Percentiles rank a stretch among this genome's conserved stretches.
phyloP scores from a whole-genome alignment of 1,140 invertebrate species.

The Chelonus insularis region DNA sequence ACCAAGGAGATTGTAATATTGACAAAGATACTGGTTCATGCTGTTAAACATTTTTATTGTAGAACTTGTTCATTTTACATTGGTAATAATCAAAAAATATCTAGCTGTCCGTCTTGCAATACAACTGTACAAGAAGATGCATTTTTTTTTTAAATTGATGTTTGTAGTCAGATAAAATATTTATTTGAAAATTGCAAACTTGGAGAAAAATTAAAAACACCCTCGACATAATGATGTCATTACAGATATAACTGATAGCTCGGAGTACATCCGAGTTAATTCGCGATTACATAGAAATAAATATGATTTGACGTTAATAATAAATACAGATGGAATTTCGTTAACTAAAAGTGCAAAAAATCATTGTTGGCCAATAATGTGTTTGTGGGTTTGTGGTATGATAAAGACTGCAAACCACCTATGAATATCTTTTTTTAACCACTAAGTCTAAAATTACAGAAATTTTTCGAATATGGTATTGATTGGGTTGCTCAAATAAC shows the following conservation, averaged over 20 bases:
- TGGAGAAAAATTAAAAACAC: too few species aligned
- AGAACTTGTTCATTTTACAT: conserved; percentile 24
- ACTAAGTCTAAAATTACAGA: conserved; percentile 29
- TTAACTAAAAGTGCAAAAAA: conserved; percentile 27
- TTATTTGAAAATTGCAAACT: too few species aligned
- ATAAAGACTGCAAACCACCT: conserved; percentile 21
- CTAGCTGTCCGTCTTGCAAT: conserved; percentile 19
- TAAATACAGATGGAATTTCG: too few species aligned
- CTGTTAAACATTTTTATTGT: conserved; percentile 32
- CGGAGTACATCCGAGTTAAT: too few species aligned
- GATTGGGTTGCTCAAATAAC: conserved; percentile 31
- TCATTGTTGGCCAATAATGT: conserved; percentile 33
- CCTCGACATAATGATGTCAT: too few species aligned
- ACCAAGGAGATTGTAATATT: conserved; percentile 16
- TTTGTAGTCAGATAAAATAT: too few species aligned
- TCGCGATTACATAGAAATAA: too few species aligned
- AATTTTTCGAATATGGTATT: conserved; percentile 30
- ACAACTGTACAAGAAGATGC: too few species aligned
- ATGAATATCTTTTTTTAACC: conserved; percentile 35
- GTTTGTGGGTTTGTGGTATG: conserved; percentile 30
- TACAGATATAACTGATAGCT: too few species aligned
- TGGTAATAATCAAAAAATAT: conserved; percentile 1
- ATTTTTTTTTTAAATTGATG: too few species aligned
- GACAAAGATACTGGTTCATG: conserved; percentile 12
- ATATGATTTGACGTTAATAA: too few species aligned